phyloP scores from a whole-genome alignment of 2,113 vertebrate genomes.

The Melanerpes formicivorus region DNA sequence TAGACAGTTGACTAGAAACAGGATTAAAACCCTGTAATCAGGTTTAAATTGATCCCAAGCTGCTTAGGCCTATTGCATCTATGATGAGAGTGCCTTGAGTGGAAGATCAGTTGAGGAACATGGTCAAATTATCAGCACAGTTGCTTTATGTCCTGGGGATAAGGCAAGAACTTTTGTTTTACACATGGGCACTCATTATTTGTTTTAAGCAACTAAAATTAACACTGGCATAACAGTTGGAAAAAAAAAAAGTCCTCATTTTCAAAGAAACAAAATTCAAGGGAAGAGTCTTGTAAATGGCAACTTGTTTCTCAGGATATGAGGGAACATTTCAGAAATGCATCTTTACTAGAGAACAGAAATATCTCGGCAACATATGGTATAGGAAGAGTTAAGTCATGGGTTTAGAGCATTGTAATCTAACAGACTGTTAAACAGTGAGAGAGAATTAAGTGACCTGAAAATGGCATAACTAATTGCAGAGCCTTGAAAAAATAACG shows the following conservation, averaged over 20 bases:
- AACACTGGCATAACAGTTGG: neutral
- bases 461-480: constrained; percentile 81
- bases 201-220: neutral
- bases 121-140: neutral
- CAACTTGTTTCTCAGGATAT: neutral
- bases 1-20: neutral
- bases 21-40: neutral
- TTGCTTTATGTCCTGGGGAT: neutral
- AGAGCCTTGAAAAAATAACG: constrained; percentile 69
- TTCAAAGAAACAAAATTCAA: neutral
- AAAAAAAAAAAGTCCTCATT: neutral
- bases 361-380: constrained; percentile 18
- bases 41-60: neutral
- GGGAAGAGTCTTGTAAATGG: neutral
- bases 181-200: accelerated
- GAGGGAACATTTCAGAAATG: neutral
- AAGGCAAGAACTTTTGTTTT: neutral
- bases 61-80: neutral
- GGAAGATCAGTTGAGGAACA: neutral
- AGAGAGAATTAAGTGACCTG: constrained; percentile 79
- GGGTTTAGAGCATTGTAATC: constrained; percentile 71
- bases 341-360: constrained; percentile 17
- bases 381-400: constrained; percentile 59
- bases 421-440: constrained; percentile 75
- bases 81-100: neutral